These are phyloP conservation scores for Pseudomugil tenellus DNA, from an alignment of 2,797 vertebrate genomes.

Conservation along the genomic window DNA sequence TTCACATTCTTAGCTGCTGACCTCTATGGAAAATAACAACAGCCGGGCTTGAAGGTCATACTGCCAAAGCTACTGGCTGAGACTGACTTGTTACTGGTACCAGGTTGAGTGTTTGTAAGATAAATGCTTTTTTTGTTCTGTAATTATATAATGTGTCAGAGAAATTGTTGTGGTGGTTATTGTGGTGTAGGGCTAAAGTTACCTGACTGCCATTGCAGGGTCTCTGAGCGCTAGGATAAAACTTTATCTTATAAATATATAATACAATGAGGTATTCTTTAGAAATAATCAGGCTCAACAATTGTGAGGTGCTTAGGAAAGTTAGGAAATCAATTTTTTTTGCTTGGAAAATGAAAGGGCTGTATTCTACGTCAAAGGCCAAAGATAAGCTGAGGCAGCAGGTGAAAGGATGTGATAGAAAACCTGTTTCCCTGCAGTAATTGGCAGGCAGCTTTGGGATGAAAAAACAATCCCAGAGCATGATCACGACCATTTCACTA, in stretches of 20 bases:
- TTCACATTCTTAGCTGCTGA: slow-evolving; percentile 82
- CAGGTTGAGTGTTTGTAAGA: slow-evolving; percentile 20
- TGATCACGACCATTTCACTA: slow-evolving; percentile 55
- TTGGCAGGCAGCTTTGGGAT: slow-evolving; percentile 39
- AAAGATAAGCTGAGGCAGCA: slow-evolving; percentile 35
- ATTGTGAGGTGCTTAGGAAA: slow-evolving; percentile 3
- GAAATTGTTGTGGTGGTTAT: neutral
- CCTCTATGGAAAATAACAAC: slow-evolving; percentile 83
- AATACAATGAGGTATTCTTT: neutral
- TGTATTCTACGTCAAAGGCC: slow-evolving; percentile 25
- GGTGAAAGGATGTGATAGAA: slow-evolving; percentile 30
- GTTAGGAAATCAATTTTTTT: slow-evolving; percentile 18
- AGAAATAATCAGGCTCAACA: slow-evolving; percentile 5
- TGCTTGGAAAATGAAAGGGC: slow-evolving; percentile 19
- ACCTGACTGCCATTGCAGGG: neutral
- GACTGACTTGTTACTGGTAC: slow-evolving; percentile 43
- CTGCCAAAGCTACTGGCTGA: slow-evolving; percentile 36
- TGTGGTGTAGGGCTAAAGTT: neutral
- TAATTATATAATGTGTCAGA: neutral
- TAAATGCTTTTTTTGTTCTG: neutral
- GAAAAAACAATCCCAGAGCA: slow-evolving; percentile 48
- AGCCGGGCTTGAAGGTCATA: slow-evolving; percentile 78
- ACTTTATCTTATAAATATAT: slow-evolving; percentile 2
- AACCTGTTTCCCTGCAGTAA: slow-evolving; percentile 20
- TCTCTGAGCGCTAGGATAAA: slow-evolving; percentile 1